Evolutionary conservation across 2,113 vertebrate species (phyloP).

Genomic region (Pholis gunnellus): DNA sequence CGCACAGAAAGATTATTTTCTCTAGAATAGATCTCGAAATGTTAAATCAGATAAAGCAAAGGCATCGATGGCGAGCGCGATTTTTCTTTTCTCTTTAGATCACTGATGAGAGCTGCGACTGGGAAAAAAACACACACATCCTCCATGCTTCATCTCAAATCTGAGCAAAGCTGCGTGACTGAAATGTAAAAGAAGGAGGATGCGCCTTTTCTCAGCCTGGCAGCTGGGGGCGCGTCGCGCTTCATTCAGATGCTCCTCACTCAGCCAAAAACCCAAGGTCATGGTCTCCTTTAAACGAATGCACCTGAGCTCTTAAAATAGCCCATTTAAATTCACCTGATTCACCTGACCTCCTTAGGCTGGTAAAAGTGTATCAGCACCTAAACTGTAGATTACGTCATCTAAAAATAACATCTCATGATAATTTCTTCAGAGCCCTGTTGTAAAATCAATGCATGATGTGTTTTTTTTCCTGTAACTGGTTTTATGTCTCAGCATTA

Average conservation of each 20-base stretch:
- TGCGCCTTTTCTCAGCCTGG: slow-evolving; percentile 67
- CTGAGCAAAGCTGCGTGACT: slow-evolving; percentile 72
- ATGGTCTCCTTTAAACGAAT: slow-evolving; percentile 45
- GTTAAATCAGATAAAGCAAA: background rate
- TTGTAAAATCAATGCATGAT: background rate
- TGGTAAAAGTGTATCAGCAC: background rate
- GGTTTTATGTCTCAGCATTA: background rate
- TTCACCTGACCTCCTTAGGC: slow-evolving; percentile 1
- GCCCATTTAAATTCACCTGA: background rate
- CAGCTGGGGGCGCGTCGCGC: slow-evolving; percentile 49
- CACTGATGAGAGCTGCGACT: background rate
- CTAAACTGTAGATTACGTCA: background rate
- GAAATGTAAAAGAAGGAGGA: slow-evolving; percentile 60
- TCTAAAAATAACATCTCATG: background rate
- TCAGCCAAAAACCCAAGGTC: slow-evolving; percentile 71
- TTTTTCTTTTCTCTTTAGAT: background rate
- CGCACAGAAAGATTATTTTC: background rate
- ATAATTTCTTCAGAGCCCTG: background rate
- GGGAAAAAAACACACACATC: slow-evolving; percentile 5
- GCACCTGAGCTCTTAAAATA: slow-evolving; percentile 14
- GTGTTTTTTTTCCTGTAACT: background rate
- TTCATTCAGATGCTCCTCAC: slow-evolving; percentile 60
- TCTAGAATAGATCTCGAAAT: background rate
- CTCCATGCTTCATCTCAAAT: slow-evolving; percentile 58
- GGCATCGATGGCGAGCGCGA: background rate